Conservation (phyloP, 2,797 vertebrate species). For the Thunnus albacares region DNA sequence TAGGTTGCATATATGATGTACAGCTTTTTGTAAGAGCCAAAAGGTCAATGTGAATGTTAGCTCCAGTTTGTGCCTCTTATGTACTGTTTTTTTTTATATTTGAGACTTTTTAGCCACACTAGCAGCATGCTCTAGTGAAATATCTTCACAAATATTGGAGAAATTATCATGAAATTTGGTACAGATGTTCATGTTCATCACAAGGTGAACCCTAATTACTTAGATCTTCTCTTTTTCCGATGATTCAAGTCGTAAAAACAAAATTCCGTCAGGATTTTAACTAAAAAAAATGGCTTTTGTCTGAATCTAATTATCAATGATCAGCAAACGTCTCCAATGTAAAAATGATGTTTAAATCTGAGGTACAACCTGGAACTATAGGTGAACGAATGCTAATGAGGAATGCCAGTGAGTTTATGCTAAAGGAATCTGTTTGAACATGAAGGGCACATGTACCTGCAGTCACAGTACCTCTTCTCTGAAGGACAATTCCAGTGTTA, state of each 20-base stretch:
- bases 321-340: background rate
- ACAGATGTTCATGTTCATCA: background rate
- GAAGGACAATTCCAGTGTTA: slow-evolving; percentile 23
- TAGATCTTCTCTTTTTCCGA: background rate
- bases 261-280: background rate
- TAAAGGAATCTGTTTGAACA: background rate
- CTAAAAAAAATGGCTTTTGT: background rate
- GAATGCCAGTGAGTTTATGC: background rate
- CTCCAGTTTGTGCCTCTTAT: slow-evolving; percentile 16
- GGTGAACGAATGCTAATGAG: background rate
- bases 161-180: background rate
- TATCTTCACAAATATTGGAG: background rate
- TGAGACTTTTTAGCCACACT: background rate
- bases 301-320: background rate
- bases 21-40: background rate
- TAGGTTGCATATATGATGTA: background rate
- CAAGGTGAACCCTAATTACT: background rate
- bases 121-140: background rate
- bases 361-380: slow-evolving; percentile 1
- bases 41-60: background rate
- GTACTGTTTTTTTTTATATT: background rate
- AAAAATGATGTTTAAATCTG: background rate
- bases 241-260: too few relatives aligned
- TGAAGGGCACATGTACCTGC: background rate
- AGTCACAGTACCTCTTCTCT: background rate